Evolutionary conservation across 2,797 vertebrate species (phyloP).

Genomic region (Petrocephalus sullivani): DNA sequence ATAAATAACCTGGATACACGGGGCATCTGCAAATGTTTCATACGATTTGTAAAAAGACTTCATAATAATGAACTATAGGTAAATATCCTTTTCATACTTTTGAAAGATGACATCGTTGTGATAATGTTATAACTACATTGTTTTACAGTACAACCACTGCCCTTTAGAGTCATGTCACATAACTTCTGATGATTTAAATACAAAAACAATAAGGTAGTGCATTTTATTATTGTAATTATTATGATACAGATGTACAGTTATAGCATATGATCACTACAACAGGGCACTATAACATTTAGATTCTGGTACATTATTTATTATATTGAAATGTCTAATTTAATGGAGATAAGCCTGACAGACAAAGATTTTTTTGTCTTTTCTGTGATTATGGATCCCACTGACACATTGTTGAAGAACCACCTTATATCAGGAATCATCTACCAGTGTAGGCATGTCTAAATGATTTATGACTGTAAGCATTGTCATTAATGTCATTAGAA

Average conservation of each 20-base stretch:
- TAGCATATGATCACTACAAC: neutral
- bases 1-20: neutral
- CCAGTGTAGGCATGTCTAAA: neutral
- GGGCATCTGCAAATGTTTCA: neutral
- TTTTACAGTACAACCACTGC: neutral
- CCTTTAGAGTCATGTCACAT: neutral
- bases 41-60: neutral
- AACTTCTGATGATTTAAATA: neutral
- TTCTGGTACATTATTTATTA: neutral
- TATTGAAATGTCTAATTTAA: neutral
- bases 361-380: neutral
- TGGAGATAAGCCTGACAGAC: neutral
- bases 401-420: neutral
- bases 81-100: neutral
- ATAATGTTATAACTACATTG: neutral
- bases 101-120: neutral
- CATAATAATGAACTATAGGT: neutral
- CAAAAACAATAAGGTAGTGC: neutral
- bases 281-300: neutral
- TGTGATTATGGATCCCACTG: neutral
- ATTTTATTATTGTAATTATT: neutral
- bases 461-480: constrained; percentile 19
- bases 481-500: constrained; percentile 14
- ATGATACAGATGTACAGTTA: neutral
- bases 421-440: neutral